Conservation (phyloP, 2,113 vertebrate genomes). For the Rhabdornis inornatus region DNA sequence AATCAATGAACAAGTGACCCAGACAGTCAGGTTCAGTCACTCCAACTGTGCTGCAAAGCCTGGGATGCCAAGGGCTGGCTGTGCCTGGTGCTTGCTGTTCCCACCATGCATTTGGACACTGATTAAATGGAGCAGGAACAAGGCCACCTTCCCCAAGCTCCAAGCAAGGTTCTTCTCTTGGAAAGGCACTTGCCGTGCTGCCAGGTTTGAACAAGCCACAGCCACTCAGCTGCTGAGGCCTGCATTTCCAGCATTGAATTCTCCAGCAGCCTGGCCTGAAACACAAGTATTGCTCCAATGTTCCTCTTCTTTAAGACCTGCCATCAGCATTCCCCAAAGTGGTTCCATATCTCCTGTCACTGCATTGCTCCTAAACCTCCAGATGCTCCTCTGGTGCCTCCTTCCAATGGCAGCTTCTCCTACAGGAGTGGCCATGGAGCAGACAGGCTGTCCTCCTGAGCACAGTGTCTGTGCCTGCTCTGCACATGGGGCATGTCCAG, state of each 20-base stretch:
- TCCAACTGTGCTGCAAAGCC: background rate
- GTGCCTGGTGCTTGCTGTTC: background rate
- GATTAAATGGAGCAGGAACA: background rate
- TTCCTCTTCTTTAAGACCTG: background rate
- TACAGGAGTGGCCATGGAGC: background rate
- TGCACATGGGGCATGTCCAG: background rate
- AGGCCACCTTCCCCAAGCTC: background rate
- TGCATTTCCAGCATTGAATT: background rate
- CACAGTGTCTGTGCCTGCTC: background rate
- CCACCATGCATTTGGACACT: background rate
- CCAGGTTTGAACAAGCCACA: background rate
- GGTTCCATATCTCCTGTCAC: background rate
- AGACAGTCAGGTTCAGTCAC: background rate
- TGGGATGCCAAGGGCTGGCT: background rate
- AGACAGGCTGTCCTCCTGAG: background rate
- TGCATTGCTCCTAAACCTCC: background rate
- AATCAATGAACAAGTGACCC: background rate
- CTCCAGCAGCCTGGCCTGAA: background rate
- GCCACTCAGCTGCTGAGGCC: background rate
- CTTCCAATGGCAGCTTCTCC: rapidly evolving
- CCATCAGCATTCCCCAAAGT: rapidly evolving
- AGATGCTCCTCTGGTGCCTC: background rate
- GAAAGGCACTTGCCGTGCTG: rapidly evolving
- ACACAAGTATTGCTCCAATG: rapidly evolving
- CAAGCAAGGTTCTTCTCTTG: background rate